These are phyloP conservation scores for Pseudochromis fuscus DNA, from an alignment of 2,797 vertebrate species.

Conservation along the genomic window DNA sequence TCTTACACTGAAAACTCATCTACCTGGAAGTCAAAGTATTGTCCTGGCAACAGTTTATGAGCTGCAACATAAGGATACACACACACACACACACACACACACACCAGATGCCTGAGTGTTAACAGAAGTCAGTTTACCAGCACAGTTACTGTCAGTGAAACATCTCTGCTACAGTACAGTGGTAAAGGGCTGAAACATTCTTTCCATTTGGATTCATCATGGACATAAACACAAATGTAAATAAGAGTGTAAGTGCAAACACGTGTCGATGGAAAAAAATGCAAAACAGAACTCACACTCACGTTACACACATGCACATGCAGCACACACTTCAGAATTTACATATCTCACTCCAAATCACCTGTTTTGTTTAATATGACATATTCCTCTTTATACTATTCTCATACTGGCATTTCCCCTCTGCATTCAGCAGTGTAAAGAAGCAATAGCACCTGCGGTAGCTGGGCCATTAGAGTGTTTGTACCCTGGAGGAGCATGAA, in stretches of 20 bases:
- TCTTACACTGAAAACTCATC: constrained; percentile 7
- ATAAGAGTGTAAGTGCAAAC: background rate
- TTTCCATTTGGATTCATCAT: background rate
- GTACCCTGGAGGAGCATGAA: constrained; percentile 40
- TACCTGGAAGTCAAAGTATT: constrained; percentile 16
- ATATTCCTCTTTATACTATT: constrained; percentile 1
- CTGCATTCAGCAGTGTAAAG: background rate
- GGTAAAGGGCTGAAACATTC: background rate
- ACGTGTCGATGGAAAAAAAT: background rate
- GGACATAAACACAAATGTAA: too few species aligned
- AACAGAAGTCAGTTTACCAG: background rate
- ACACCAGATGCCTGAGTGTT: background rate
- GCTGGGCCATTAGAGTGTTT: background rate
- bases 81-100: constrained; percentile 3
- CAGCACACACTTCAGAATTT: background rate
- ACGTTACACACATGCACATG: background rate
- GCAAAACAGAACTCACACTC: background rate
- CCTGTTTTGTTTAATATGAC: background rate
- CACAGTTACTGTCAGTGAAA: background rate
- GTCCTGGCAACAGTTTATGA: constrained; percentile 1
- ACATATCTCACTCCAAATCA: background rate
- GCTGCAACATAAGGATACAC: constrained; percentile 2
- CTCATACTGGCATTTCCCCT: constrained; percentile 19
- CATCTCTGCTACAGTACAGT: background rate
- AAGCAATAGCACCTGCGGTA: background rate